A percentile compares a stretch with the other conserved stretches of the same genome.
phyloP scores from a whole-genome alignment of 2,113 vertebrate genomes.

The Cyprinodon tularosa region DNA sequence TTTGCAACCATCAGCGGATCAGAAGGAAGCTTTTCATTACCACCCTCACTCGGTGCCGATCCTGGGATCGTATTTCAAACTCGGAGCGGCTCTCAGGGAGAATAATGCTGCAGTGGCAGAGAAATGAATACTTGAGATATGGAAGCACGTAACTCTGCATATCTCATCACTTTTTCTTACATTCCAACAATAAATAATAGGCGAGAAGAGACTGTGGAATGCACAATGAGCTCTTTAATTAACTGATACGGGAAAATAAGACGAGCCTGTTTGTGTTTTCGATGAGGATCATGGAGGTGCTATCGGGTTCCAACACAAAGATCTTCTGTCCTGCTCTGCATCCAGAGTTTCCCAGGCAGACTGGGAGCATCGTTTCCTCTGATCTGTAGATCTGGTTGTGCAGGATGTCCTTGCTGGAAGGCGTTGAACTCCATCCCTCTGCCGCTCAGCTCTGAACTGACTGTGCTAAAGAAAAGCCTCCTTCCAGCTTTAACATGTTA shows the following conservation, averaged over 20 bases:
- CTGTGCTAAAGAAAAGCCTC: too few relatives aligned
- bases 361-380: too few relatives aligned
- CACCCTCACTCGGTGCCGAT: not conserved
- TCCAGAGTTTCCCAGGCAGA: not conserved
- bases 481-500: too few relatives aligned
- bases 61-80: constrained; percentile 45
- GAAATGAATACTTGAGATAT: constrained; percentile 36
- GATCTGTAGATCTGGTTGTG: too few relatives aligned
- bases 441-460: too few relatives aligned
- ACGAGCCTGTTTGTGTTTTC: constrained; percentile 7
- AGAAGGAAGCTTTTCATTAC: constrained; percentile 41
- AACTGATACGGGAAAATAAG: not conserved
- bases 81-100: constrained; percentile 30
- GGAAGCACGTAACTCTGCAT: constrained; percentile 9
- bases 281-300: constrained; percentile 7
- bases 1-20: constrained; percentile 40
- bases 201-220: not conserved
- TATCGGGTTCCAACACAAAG: constrained; percentile 11
- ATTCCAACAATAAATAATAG: constrained; percentile 18
- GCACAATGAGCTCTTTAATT: not conserved
- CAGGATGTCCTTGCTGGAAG: too few relatives aligned
- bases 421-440: too few relatives aligned
- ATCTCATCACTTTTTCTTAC: constrained; percentile 29
- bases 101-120: constrained; percentile 13
- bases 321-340: not conserved